phyloP scores from a whole-genome alignment of 2,113 vertebrate genomes.

The Atractosteus spatula region DNA sequence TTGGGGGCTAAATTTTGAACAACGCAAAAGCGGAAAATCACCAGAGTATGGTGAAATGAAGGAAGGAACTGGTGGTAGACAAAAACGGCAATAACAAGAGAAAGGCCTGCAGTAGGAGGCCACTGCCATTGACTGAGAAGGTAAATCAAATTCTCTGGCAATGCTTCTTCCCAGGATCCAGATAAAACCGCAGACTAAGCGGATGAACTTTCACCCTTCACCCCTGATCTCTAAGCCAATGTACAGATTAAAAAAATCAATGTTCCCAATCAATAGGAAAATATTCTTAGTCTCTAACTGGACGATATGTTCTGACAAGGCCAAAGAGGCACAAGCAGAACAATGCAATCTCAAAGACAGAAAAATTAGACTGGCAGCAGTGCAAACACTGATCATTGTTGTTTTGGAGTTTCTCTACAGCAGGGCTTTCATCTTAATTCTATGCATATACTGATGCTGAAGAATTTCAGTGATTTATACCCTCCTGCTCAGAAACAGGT shows the following conservation, averaged over 20 bases:
- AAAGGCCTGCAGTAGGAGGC: not conserved
- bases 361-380: slow-evolving; percentile 69
- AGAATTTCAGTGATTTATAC: not conserved
- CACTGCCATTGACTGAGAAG: slow-evolving; percentile 54
- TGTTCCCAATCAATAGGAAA: slow-evolving; percentile 79
- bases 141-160: slow-evolving; percentile 76
- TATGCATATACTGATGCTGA: not conserved
- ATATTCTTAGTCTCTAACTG: slow-evolving; percentile 82
- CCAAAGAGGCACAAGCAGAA: slow-evolving; percentile 71
- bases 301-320: slow-evolving; percentile 78
- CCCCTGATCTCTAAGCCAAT: slow-evolving; percentile 79
- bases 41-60: not conserved
- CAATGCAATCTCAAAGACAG: slow-evolving; percentile 73
- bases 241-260: slow-evolving; percentile 85
- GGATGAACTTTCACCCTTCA: slow-evolving; percentile 81
- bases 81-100: not conserved
- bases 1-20: too few relatives aligned
- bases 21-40: not conserved
- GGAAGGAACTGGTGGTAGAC: not conserved
- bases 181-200: slow-evolving; percentile 77
- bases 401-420: slow-evolving; percentile 51
- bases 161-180: slow-evolving; percentile 74
- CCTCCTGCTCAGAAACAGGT: not conserved
- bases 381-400: slow-evolving; percentile 60
- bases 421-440: slow-evolving; percentile 56